Evolutionary conservation across 2,888 invertebrate species (phyloP), one percentile per base, ranked within the genome.

Genomic region (Monochamus alternatus): DNA sequence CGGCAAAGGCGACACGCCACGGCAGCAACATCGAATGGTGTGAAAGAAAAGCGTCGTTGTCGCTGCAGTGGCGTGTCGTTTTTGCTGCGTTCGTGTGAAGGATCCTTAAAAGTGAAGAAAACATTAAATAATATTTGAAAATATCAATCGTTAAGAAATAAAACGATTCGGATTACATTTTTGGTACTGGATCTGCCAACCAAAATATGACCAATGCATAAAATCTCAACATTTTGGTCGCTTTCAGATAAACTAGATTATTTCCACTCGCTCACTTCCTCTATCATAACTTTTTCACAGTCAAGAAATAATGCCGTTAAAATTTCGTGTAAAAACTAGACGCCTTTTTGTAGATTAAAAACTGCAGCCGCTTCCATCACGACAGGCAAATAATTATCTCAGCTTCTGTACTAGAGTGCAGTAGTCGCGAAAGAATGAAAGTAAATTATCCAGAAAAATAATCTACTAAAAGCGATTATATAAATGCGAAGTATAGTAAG

Each of bases 51-150:
- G 1, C 22, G 22, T 22, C 22, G 22, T 22, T 22, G 22, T 22
- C 22, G 22, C 22, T 22, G 1, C 22, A 22, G 22, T 22, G 22
- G 22, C 22, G 22, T 22, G 22, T 22, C 22, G 22, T 1, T 22
- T 22, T 22, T 22, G 22, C 22, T 22, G 22, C 22, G 22, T 22
- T 22, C 22, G 22, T 22, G 22, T 22, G 22, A 22, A 22, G 22
- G 22, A 22, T 22, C 22, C 22, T 22, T 22, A 22, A 75, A 68
- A 74, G 73, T 75, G 63, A 78, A 72, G 72, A 75, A 74, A 63
- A 69, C 9, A 47, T 51, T 73, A 43, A 55, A 12, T 52, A 43
- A 73, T 38, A 59, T n/a, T 52, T 65, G 44, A 62, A 31, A 30
- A 51, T 55, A 14, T 58, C 14, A 43, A 5, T n/a, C 3, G 52